phyloP scores from a whole-genome alignment of 2,113 vertebrate species.

The Herpailurus yagouaroundi region DNA sequence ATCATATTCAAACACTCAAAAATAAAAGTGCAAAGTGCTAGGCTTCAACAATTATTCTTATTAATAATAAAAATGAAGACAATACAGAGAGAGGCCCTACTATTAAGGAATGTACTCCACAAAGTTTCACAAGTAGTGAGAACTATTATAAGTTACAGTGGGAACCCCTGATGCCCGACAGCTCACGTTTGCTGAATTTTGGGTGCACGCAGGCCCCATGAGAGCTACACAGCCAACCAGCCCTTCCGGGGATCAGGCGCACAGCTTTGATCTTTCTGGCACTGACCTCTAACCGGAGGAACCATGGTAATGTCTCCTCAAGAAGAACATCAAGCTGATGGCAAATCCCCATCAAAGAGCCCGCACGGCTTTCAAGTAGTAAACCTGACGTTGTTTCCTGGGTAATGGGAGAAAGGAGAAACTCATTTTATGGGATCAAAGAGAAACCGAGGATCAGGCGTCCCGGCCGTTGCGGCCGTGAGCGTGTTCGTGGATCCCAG shows the following conservation, averaged over 20 bases:
- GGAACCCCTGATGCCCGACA: neutral
- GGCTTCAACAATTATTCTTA: neutral
- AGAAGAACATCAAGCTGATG: neutral
- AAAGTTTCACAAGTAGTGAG: neutral
- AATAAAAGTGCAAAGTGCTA: neutral
- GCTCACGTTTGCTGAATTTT: neutral
- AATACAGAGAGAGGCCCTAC: neutral
- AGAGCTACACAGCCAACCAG: neutral
- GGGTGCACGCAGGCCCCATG: accelerated
- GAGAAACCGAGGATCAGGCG: neutral
- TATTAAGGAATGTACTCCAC: neutral
- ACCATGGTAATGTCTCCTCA: neutral
- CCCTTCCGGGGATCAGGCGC: neutral
- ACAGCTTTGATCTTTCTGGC: neutral
- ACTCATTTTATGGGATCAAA: neutral
- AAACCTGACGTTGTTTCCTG: neutral
- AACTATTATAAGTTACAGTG: neutral
- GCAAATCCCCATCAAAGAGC: neutral
- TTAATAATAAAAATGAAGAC: neutral
- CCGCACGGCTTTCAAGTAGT: neutral
- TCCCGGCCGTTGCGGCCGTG: neutral
- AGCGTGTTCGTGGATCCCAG: neutral
- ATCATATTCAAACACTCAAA: neutral
- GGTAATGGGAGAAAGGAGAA: neutral
- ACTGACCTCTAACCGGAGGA: neutral